Conservation (phyloP, 2,797 vertebrate genomes). For the Pteronotus mesoamericanus region DNA sequence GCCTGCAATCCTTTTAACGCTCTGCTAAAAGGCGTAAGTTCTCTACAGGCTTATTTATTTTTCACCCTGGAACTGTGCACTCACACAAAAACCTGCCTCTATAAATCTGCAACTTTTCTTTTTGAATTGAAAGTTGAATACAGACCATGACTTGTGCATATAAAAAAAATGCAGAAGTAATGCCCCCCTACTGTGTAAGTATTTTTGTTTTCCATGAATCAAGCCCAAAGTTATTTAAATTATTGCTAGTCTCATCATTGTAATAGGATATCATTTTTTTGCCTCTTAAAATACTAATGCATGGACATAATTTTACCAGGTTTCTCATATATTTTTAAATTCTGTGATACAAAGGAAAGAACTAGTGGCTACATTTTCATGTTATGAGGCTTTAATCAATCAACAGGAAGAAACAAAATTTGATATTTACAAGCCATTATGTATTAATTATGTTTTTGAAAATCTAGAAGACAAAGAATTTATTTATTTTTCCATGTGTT, state of each 20-base stretch:
- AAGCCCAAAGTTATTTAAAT: constrained; percentile 77
- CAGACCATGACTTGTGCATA: constrained; percentile 74
- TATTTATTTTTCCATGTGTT: neutral
- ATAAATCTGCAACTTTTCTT: constrained; percentile 79
- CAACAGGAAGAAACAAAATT: neutral
- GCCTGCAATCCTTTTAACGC: constrained; percentile 48
- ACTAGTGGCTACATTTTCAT: constrained; percentile 42
- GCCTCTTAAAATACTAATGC: constrained; percentile 53
- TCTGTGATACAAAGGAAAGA: constrained; percentile 51
- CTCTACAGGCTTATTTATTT: constrained; percentile 65
- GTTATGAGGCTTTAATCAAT: constrained; percentile 29
- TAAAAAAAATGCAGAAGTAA: constrained; percentile 78
- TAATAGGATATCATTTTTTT: constrained; percentile 75
- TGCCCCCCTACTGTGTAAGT: constrained; percentile 60
- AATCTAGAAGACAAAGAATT: constrained; percentile 15
- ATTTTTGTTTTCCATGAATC: constrained; percentile 77
- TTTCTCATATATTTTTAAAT: constrained; percentile 62
- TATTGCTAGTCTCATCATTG: constrained; percentile 77
- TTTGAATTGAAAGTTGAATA: constrained; percentile 75
- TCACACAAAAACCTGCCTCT: constrained; percentile 72
- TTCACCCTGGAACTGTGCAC: constrained; percentile 67
- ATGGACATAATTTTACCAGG: constrained; percentile 56
- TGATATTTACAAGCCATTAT: neutral
- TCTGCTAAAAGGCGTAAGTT: constrained; percentile 38
- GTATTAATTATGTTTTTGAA: constrained; percentile 21